Evolutionary conservation across 2,113 vertebrate species (phyloP).

Genomic region (Erythrocercus mccallii): DNA sequence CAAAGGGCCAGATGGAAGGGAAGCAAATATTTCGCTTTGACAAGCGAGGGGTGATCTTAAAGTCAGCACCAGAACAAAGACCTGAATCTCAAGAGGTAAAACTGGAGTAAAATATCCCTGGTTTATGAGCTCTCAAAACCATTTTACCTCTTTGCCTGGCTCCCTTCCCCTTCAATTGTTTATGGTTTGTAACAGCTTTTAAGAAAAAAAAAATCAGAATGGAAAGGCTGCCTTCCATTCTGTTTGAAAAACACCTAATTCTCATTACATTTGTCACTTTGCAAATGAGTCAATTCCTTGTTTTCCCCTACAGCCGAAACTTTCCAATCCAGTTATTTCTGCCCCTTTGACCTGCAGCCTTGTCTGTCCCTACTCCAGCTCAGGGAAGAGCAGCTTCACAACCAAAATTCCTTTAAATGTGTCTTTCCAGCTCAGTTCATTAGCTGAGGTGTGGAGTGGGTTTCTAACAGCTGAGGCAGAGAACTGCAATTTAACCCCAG

Average conservation of each 20-base stretch:
- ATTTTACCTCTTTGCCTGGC: not conserved
- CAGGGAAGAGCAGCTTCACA: not conserved
- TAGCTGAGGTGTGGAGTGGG: not conserved
- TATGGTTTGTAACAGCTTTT: not conserved
- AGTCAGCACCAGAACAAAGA: not conserved
- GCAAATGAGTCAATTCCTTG: not conserved
- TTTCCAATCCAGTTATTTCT: not conserved
- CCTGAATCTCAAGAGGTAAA: not conserved
- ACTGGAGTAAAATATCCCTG: not conserved
- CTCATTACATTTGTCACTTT: not conserved
- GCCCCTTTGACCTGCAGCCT: not conserved
- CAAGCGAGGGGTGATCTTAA: not conserved
- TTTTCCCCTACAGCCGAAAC: not conserved
- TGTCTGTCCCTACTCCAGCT: not conserved
- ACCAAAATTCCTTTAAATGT: not conserved
- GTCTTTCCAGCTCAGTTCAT: not conserved
- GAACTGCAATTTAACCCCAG: not conserved
- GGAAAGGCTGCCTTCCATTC: not conserved
- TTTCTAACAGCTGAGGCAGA: not conserved
- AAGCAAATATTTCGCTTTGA: conserved; percentile 7
- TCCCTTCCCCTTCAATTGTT: not conserved
- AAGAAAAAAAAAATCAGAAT: not conserved
- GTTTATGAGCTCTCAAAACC: not conserved
- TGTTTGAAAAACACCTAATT: not conserved
- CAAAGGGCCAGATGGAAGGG: conserved; percentile 19